These are phyloP conservation scores for Probaryconus sp. DNA, from an alignment of 1,140 invertebrate species.

Conservation along the genomic window DNA sequence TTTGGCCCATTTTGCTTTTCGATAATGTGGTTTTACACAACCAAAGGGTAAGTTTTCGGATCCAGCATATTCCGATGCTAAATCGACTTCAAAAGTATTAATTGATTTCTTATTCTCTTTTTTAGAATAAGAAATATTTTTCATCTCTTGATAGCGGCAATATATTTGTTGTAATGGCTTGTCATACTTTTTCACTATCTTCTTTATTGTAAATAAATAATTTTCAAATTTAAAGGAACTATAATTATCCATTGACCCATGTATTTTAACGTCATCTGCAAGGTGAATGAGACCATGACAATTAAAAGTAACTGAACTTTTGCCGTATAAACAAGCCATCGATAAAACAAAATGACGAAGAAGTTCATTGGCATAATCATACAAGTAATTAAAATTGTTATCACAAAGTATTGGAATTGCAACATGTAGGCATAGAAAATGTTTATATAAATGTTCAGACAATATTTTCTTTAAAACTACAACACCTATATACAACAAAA, in stretches of 20 bases:
- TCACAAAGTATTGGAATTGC: no score
- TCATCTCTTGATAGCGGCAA: neutral
- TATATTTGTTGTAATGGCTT: conserved; percentile 9
- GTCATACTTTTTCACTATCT: neutral
- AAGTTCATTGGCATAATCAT: no score
- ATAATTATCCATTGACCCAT: neutral
- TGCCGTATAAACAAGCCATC: neutral
- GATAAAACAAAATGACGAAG: conserved; percentile 3
- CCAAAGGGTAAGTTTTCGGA: no score
- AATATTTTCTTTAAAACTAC: no score
- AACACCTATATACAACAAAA: no score
- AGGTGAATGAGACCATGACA: neutral
- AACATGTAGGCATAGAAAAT: no score
- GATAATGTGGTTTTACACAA: neutral
- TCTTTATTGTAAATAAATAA: neutral
- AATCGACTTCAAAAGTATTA: no score
- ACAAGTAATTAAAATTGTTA: no score
- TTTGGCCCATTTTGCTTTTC: neutral
- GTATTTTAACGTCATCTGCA: neutral
- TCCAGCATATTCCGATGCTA: no score
- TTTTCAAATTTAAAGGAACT: conserved; percentile 2
- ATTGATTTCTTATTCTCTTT: neutral
- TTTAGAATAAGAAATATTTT: no score
- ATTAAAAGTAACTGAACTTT: neutral
- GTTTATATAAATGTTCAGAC: no score